Base-by-base conservation (phyloP, 2,888 invertebrate genomes). In the Mylabris sibirica region DNA sequence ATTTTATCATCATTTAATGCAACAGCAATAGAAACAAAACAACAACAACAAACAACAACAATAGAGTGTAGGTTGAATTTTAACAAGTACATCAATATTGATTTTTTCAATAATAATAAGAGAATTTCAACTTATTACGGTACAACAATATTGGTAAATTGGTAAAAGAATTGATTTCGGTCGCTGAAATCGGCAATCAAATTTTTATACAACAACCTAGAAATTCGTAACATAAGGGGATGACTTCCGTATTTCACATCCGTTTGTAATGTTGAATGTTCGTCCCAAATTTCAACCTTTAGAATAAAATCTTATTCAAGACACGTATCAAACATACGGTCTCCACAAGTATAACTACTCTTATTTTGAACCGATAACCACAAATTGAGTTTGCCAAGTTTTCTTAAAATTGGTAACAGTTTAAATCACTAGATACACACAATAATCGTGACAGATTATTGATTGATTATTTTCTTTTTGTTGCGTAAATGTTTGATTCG, bases 321-420 rank as follows among this genome's bases (percentile, higher is more conserved):
- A 49, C 76, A 75, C 76, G 76, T 74, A 67, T 63, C 59, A 74
- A 64, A 72, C 74, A 72, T 68, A 73, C 67, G 72, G 75, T 71
- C 69, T 66, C 68, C 68, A 66, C 59, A 65, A 71, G 69, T 72
- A 66, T 75, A 76, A 71, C 73, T 72, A 66, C 72, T 59, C 60
- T 72, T 72, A 72, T 75, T 72, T 64, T 63, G 69, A 75, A 72
- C 74, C 72, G 74, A 74, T 76, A 76, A 74, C 69, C 70, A 59
- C 67, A 74, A 76, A 76, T 74, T 63, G 74, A 74, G 72, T 75
- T 72, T 70, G 49, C 69, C 64, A 59, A 65, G 65, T 74, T 74
- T 67, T 62, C 65, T 64, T 65, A 8, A 59, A 61, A 72, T 44
- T 63, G 44, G 17, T 70, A 74, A 72, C 69, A 69, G 72, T 68